Percentiles rank a stretch among this genome's conserved stretches.
These are phyloP conservation scores for Bimastos eiseni DNA, from an alignment of 2,888 invertebrate genomes.

Conservation along the genomic window DNA sequence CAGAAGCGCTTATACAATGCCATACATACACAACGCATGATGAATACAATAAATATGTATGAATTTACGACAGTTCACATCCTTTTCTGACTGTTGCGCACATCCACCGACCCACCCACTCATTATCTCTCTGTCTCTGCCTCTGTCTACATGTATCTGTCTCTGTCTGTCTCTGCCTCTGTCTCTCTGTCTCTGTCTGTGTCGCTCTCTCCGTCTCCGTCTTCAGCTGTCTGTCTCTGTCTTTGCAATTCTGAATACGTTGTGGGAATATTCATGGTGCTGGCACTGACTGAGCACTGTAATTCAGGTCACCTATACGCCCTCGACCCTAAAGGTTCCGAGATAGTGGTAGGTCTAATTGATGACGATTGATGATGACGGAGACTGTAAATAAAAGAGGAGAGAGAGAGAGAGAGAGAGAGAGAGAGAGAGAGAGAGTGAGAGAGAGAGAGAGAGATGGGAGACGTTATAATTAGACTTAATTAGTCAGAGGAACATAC, in stretches of 20 bases:
- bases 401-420: not conserved
- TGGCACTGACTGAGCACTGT: not conserved
- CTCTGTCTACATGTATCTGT: not conserved
- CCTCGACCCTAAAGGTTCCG: not conserved
- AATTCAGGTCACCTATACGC: not conserved
- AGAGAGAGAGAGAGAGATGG: not conserved
- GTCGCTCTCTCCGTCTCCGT: not conserved
- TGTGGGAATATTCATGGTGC: not conserved
- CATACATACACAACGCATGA: too few species aligned
- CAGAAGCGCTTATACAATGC: too few species aligned
- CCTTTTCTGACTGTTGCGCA: not conserved
- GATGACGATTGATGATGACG: not conserved
- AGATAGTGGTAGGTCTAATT: not conserved
- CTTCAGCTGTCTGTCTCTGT: not conserved
- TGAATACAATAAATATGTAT: not conserved
- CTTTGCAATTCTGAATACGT: too few species aligned
- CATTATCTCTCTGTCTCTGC: conserved; percentile 25
- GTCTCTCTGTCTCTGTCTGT: conserved; percentile 15
- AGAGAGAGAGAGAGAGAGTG: too few species aligned
- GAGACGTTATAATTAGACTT: not conserved
- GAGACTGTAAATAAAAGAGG: not conserved
- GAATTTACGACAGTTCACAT: not conserved
- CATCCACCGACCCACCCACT: conserved; percentile 8
- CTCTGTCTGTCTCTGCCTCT: not conserved
- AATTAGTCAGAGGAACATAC: too few species aligned